Percentiles rank a stretch among this genome's conserved stretches.
Evolutionary conservation across 2,888 invertebrate species (phyloP).

Genomic region (Archips xylosteana): DNA sequence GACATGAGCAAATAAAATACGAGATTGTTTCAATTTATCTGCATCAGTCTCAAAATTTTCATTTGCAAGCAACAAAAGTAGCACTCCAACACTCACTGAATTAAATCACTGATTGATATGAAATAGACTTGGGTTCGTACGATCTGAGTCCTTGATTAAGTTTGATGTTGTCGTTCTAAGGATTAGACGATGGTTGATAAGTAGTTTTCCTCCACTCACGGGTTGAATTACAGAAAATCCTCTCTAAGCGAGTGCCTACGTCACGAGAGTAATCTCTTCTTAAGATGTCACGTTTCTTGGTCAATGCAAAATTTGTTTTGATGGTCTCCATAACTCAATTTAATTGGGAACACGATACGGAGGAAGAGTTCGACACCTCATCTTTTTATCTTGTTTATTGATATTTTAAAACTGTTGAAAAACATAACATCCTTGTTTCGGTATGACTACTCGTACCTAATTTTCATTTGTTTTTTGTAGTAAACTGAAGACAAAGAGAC

Average conservation of each 20-base stretch:
- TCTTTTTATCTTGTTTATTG: neutral
- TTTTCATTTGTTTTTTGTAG: too few species aligned
- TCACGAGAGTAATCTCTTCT: conserved; percentile 2
- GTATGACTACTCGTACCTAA: too few species aligned
- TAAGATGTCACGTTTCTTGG: conserved; percentile 30
- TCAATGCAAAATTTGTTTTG: conserved; percentile 1
- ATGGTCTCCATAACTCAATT: neutral
- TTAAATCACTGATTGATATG: neutral
- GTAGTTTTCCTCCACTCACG: conserved; percentile 21
- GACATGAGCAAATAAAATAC: neutral
- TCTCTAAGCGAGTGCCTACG: conserved; percentile 17
- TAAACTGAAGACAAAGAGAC: too few species aligned
- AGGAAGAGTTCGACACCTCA: neutral
- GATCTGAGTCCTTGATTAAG: neutral
- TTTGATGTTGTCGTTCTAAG: conserved; percentile 8
- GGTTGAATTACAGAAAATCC: conserved; percentile 31
- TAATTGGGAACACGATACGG: neutral
- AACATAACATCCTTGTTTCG: too few species aligned
- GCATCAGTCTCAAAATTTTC: neutral
- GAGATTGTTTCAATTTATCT: neutral
- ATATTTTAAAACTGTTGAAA: too few species aligned
- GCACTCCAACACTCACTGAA: neutral
- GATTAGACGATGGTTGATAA: conserved; percentile 9
- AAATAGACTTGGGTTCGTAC: neutral
- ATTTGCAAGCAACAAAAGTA: neutral